phyloP scores from a whole-genome alignment of 2,888 invertebrate genomes.

The Agriotes lineatus region DNA sequence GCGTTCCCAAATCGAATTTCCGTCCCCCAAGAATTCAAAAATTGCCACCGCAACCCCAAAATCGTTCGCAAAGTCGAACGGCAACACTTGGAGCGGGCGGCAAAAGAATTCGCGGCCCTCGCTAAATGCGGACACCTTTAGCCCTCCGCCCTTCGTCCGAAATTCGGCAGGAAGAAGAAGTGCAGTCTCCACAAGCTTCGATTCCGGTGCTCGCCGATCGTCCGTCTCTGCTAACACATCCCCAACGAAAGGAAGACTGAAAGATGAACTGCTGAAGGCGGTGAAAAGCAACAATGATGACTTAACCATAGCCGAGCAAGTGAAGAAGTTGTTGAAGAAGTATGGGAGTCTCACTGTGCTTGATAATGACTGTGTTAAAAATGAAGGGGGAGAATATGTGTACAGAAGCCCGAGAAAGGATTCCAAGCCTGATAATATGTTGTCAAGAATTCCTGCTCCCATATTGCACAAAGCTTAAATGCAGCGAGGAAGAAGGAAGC shows the following conservation, averaged over 20 bases:
- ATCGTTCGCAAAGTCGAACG: constrained; percentile 67
- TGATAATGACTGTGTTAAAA: constrained; percentile 70
- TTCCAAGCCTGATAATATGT: constrained; percentile 66
- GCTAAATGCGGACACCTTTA: constrained; percentile 76
- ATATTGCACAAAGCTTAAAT: constrained; percentile 36
- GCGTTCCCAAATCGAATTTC: constrained; percentile 62
- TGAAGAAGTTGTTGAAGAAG: constrained; percentile 77
- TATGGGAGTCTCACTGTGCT: constrained; percentile 72
- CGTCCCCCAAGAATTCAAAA: constrained; percentile 62
- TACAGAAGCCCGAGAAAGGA: constrained; percentile 69
- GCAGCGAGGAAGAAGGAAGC: not conserved
- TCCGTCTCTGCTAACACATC: constrained; percentile 72
- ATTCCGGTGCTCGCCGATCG: constrained; percentile 67
- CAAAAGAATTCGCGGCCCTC: constrained; percentile 67
- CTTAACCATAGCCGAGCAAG: constrained; percentile 78
- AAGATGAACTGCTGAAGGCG: constrained; percentile 79
- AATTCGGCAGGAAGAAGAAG: constrained; percentile 64
- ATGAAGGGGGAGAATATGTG: constrained; percentile 51
- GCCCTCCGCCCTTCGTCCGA: constrained; percentile 53
- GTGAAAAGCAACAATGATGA: constrained; percentile 81
- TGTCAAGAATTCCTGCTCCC: constrained; percentile 70
- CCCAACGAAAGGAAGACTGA: constrained; percentile 74
- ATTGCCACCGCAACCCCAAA: constrained; percentile 64
- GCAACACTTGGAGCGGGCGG: constrained; percentile 84
- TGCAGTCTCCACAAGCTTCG: constrained; percentile 63